Conservation (phyloP, 1,140 invertebrate genomes). For the Euwallacea fornicatus region DNA sequence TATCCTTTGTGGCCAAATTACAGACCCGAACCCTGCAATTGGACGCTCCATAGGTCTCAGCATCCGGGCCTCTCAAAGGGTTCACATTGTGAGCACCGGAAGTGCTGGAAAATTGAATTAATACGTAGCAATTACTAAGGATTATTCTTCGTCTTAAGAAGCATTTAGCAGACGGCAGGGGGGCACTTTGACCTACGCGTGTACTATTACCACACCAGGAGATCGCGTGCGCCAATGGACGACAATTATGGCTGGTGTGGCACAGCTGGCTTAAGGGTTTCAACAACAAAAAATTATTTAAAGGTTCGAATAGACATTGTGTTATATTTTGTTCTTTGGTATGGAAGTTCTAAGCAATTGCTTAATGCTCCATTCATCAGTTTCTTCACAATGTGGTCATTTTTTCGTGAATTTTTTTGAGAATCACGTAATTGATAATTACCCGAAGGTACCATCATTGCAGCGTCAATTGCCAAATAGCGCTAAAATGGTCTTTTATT, state of each 20-base stretch:
- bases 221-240: slow-evolving; percentile 44
- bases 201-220: slow-evolving; percentile 50
- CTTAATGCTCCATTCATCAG: too few species aligned
- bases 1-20: slow-evolving; percentile 52
- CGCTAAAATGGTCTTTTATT: too few species aligned
- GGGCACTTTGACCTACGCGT: slow-evolving; percentile 44
- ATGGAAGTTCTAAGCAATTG: too few species aligned
- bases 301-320: too few species aligned
- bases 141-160: slow-evolving; percentile 50
- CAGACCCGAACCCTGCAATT: slow-evolving; percentile 51
- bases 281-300: neutral
- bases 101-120: slow-evolving; percentile 53
- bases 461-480: too few species aligned
- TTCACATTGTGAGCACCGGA: slow-evolving; percentile 49
- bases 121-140: slow-evolving; percentile 53
- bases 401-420: too few species aligned
- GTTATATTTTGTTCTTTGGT: too few species aligned
- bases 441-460: too few species aligned
- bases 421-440: too few species aligned
- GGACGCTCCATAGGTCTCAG: slow-evolving; percentile 45
- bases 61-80: slow-evolving; percentile 49
- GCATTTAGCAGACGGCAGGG: slow-evolving; percentile 48
- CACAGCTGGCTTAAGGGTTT: slow-evolving; percentile 20
- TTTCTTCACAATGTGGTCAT: too few species aligned
- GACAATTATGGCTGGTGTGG: slow-evolving; percentile 40